Evolutionary conservation across 2,113 vertebrate genomes (phyloP).

Genomic region (Charadrius vociferus): DNA sequence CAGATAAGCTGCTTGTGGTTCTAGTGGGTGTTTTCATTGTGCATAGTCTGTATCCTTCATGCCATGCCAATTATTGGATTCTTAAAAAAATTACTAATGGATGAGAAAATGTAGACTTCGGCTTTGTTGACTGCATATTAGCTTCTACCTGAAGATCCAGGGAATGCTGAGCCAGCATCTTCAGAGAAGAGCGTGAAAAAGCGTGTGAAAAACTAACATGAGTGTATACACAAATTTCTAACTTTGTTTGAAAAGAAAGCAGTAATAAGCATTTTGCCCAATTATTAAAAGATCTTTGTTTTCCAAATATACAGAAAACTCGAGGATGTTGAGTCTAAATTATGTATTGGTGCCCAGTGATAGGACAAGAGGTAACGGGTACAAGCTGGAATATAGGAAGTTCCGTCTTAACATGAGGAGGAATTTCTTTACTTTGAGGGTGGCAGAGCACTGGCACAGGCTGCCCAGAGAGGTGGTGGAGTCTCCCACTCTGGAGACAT

Average conservation of each 20-base stretch:
- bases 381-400: no score
- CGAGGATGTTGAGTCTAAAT: background rate
- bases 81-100: background rate
- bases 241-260: background rate
- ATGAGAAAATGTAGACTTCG: background rate
- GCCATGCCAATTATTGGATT: background rate
- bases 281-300: background rate
- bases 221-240: background rate
- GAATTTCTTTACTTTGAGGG: no score
- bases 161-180: background rate
- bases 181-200: background rate
- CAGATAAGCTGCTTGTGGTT: background rate
- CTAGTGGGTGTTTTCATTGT: background rate
- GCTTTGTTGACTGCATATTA: background rate
- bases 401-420: no score
- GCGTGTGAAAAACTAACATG: background rate
- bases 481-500: no score
- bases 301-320: background rate
- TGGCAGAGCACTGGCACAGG: no score
- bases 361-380: no score
- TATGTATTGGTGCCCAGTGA: no score
- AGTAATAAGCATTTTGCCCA: background rate
- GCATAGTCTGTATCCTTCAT: background rate
- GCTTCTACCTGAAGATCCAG: background rate
- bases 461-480: no score